Evolutionary conservation across 2,113 vertebrate species (phyloP), one percentile per base, ranked within the genome.

Genomic region (Chrysochloris asiatica): DNA sequence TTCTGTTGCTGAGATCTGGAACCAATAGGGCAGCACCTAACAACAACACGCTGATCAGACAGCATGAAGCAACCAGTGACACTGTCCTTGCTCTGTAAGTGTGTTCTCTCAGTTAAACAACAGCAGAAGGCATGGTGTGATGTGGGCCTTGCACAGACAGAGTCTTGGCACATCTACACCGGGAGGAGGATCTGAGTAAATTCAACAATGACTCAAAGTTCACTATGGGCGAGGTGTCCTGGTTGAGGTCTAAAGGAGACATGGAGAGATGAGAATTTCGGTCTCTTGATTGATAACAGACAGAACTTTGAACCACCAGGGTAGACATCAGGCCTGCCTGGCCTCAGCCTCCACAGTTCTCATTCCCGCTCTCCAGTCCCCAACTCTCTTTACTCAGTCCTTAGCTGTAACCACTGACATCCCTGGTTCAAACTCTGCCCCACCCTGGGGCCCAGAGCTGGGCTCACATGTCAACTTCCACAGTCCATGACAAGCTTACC

Each of bases 101-200:
- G 19, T 6, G 0, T 52, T 54, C 28, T 33, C 59, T 45, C 50
- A 82, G 30, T 71, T 83, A 84, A 81, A 85, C 69, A 30, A 72
- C n/a, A 41, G 0, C 1, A 26, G 17, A n/a, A n/a, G n/a, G n/a
- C n/a, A n/a, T n/a, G n/a, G 61, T 1, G 17, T 6, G 54, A 17
- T 59, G 67, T 56, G 73, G 52, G 61, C 78, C 83, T 77, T 77
- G 21, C 54, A 75, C 65, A 88, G 76, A 90, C 36, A n/a, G n/a
- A n/a, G n/a, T 33, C 41, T n/a, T 69, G 16, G 65, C 81, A 43
- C 54, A 38, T 47, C 8, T 9, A 36, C 67, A 67, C 72, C 52
- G 16, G 30, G 41, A 56, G 22, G 38, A 87, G 36, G 26, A 50
- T 7, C 14, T 63, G n/a, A 65, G 65, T 59, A 43, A 91, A 63